Percentiles rank a stretch among this genome's conserved stretches.
These are phyloP conservation scores for Psilanteris sp. DNA, from an alignment of 1,140 invertebrate genomes.

Conservation along the genomic window DNA sequence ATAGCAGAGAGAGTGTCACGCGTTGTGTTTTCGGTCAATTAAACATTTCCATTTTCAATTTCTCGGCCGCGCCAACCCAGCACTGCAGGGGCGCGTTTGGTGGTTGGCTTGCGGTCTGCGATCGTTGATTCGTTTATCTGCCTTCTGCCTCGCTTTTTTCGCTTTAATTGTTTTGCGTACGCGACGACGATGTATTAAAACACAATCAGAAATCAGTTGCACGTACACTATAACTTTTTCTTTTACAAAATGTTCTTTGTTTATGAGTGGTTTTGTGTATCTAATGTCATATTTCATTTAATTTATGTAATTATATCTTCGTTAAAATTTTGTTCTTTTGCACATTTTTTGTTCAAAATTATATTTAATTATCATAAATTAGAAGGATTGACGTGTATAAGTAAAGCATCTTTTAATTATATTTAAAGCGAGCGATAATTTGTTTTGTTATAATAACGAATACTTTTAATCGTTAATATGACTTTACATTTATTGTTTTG, in stretches of 20 bases:
- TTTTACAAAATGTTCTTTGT: constrained; percentile 15
- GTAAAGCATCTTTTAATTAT: no score
- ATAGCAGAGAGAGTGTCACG: constrained; percentile 52
- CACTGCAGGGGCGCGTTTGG: constrained; percentile 65
- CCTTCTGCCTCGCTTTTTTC: constrained; percentile 61
- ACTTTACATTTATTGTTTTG: no score
- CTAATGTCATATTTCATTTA: no score
- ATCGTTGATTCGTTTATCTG: constrained; percentile 78
- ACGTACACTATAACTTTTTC: constrained; percentile 3
- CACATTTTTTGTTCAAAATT: no score
- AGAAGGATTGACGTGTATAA: no score
- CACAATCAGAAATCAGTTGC: constrained; percentile 7
- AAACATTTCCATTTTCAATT: constrained; percentile 79
- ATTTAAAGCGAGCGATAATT: no score
- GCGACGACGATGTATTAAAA: no score
- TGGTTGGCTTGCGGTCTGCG: constrained; percentile 72
- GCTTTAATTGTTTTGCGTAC: constrained; percentile 53
- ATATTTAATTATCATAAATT: no score
- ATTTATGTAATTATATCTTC: no score
- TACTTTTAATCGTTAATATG: no score
- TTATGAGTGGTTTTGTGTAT: no score
- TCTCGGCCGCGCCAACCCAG: constrained; percentile 70
- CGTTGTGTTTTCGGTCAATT: constrained; percentile 76
- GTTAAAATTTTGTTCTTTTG: background rate
- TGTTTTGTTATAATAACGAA: no score